Evolutionary conservation across 2,888 invertebrate genomes (phyloP), one percentile per base, ranked within the genome.

Genomic region (Coelopa pilipes): DNA sequence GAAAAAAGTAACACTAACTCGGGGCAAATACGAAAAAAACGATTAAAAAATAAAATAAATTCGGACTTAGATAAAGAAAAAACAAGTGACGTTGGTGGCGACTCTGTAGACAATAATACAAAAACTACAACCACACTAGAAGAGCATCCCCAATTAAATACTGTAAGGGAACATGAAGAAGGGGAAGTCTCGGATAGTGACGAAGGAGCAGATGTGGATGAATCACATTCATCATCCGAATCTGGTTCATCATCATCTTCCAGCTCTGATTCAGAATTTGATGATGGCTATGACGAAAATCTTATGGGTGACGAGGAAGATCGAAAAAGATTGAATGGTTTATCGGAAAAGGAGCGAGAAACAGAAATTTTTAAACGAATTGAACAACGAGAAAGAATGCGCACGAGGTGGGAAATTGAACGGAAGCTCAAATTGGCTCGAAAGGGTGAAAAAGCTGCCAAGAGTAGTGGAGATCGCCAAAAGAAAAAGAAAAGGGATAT

Each of bases 291-390:
- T 81, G 98, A 98, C 85, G 98, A 98, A 78, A 95, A 98, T 85
- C 90, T 98, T 46, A 98, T 98, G 94, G 98, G 98, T 0, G 98
- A 98, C 87, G 97, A 96, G 75, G 98, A 96, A 79, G 99, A 99
- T 89, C 92, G 96, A 81, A 94, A 95, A 1, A 89, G 95, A 0
- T 89, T 99, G 62, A 96, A 96, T 13, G 93, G 94, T 76, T 93
- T 99, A 91, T 98, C 98, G 0, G 99, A 99, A 85, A 97, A 97
- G 83, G 98, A 99, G 85, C 90, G 99, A 60, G 99, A 99, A 88
- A 96, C 97, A 73, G 98, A 98, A 88, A 94, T 99, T 80, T 99
- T 96, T 87, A 97, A 98, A 86, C 92, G 99, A 70, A 96, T 98
- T 69, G 99, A 99, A 87, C 93, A 96, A 82, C 90, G 98, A 80